A percentile compares a stretch with the other conserved stretches of the same genome.
Conservation (phyloP, 2,113 vertebrate species). For the Saguinus imperator region DNA sequence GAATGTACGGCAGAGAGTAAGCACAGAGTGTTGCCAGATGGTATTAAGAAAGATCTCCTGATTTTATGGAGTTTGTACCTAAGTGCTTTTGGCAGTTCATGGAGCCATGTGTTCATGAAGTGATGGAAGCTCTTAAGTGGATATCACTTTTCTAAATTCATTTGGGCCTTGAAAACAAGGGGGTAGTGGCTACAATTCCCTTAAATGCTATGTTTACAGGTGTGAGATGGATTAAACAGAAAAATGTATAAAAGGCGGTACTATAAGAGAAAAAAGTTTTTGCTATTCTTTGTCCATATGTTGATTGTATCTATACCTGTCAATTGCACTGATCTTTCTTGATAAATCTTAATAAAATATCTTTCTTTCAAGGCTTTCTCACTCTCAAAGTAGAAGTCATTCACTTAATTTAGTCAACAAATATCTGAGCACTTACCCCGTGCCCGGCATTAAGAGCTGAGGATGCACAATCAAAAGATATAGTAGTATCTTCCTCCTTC, state of each 20-base stretch:
- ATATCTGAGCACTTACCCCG: background rate
- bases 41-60: background rate
- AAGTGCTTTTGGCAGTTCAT: background rate
- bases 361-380: background rate
- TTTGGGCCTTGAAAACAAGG: background rate
- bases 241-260: background rate
- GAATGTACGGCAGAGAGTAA: background rate
- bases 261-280: background rate
- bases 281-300: background rate
- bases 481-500: background rate
- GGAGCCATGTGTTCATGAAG: background rate
- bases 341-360: background rate
- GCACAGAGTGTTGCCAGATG: background rate
- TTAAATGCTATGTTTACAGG: background rate
- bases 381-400: background rate
- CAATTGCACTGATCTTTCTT: background rate
- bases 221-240: background rate
- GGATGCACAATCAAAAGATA: background rate
- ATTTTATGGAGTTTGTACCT: background rate
- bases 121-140: background rate
- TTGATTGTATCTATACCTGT: background rate
- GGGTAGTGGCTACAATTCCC: background rate
- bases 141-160: background rate
- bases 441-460: background rate
- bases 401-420: background rate